phyloP scores from a whole-genome alignment of 2,888 invertebrate species.

The Lamellibrachia columna region DNA sequence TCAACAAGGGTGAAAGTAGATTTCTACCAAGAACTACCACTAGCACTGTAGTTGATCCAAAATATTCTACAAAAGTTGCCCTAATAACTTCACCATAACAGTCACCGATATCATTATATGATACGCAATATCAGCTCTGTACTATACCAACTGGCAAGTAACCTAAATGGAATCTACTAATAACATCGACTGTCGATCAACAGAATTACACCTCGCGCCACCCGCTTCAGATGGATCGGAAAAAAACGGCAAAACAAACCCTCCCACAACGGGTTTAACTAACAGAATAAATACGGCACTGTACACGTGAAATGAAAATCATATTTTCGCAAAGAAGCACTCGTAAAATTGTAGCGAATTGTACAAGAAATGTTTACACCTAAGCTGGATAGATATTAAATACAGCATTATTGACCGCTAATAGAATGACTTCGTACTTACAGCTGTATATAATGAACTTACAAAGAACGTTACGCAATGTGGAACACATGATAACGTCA shows the following conservation, averaged over 20 bases:
- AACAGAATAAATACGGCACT: not conserved
- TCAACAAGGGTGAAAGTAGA: not conserved
- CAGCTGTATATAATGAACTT: not conserved
- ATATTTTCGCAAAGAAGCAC: not conserved
- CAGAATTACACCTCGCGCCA: not conserved
- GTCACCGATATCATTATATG: not conserved
- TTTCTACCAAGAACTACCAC: not conserved
- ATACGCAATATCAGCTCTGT: not conserved
- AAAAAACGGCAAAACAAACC: not conserved
- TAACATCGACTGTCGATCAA: not conserved
- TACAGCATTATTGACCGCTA: not conserved
- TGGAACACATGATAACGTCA: not conserved
- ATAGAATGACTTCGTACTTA: not conserved
- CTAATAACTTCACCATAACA: not conserved
- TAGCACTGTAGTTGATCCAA: not conserved
- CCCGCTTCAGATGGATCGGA: not conserved
- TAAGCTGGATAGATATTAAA: not conserved
- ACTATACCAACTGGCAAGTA: not conserved
- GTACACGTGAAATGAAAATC: not conserved
- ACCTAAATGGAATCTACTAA: not conserved
- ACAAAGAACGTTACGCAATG: not conserved
- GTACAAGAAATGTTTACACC: not conserved
- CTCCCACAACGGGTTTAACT: not conserved
- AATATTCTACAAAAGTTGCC: constrained; percentile 6
- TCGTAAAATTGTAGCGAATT: not conserved